A percentile compares a stretch with the other conserved stretches of the same genome.
Evolutionary conservation across 2,797 vertebrate genomes (phyloP).

Genomic region (Poliocrania exsul): DNA sequence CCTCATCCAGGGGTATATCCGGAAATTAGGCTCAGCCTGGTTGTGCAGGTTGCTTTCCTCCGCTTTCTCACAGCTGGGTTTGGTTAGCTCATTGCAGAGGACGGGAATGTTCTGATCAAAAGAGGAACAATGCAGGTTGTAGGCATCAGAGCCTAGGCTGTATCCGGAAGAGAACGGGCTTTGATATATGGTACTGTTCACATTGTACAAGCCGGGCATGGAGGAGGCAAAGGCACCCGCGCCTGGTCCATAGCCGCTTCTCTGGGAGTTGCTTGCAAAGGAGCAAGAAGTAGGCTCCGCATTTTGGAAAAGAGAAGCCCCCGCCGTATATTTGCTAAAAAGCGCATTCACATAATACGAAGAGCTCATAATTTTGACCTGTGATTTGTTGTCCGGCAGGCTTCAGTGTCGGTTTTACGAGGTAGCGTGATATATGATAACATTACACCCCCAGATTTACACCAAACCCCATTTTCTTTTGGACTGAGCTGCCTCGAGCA

Average conservation of each 20-base stretch:
- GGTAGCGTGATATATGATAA: slow-evolving; percentile 97
- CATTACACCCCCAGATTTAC: slow-evolving; percentile 97
- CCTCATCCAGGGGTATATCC: slow-evolving; percentile 92
- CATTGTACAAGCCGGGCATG: slow-evolving; percentile 87
- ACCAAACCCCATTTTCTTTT: slow-evolving; percentile 94
- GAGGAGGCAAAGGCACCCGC: slow-evolving; percentile 82
- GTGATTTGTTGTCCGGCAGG: slow-evolving; percentile 98
- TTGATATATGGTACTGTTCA: slow-evolving; percentile 85
- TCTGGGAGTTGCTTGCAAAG: slow-evolving; percentile 84
- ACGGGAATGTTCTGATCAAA: slow-evolving; percentile 88
- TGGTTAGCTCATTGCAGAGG: slow-evolving; percentile 85
- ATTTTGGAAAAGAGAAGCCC: slow-evolving; percentile 87
- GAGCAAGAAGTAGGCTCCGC: slow-evolving; percentile 86
- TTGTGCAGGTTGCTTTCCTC: slow-evolving; percentile 84
- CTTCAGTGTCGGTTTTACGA: slow-evolving; percentile 98
- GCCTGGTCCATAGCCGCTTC: slow-evolving; percentile 83
- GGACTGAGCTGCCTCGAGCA: slow-evolving; percentile 86
- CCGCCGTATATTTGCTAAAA: slow-evolving; percentile 92
- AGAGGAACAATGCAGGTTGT: slow-evolving; percentile 84
- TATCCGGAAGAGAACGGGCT: slow-evolving; percentile 84
- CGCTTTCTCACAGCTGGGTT: slow-evolving; percentile 86
- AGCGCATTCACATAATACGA: slow-evolving; percentile 94
- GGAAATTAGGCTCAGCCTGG: slow-evolving; percentile 85
- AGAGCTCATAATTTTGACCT: slow-evolving; percentile 95
- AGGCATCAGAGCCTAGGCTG: slow-evolving; percentile 82